These are phyloP conservation scores for Cossypha heuglini DNA, from an alignment of 2,797 vertebrate species.

Conservation along the genomic window DNA sequence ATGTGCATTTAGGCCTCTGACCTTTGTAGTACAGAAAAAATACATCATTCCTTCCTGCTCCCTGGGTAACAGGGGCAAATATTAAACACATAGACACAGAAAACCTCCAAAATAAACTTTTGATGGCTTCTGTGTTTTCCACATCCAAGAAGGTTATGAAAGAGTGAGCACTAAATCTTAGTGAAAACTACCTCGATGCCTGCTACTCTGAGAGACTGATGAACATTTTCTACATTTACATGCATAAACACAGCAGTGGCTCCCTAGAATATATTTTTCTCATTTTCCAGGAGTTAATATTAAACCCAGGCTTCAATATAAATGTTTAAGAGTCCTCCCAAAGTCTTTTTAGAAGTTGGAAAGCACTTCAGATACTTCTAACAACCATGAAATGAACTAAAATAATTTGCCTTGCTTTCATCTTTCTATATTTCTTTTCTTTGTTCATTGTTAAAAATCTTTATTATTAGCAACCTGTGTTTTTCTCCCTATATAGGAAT, in stretches of 20 bases:
- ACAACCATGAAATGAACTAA: background rate
- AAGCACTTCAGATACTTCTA: background rate
- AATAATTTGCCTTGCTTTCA: conserved; percentile 16
- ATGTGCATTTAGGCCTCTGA: background rate
- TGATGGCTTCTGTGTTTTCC: background rate
- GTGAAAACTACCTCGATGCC: background rate
- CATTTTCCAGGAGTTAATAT: background rate
- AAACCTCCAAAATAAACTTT: background rate
- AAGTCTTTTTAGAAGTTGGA: background rate
- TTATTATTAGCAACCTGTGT: background rate
- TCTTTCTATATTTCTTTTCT: conserved; percentile 14
- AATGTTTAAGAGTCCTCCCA: background rate
- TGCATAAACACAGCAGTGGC: background rate
- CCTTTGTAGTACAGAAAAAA: background rate
- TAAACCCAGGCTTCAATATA: background rate
- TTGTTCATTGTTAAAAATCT: conserved; percentile 1
- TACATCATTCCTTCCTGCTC: background rate
- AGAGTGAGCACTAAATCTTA: background rate
- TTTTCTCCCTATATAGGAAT: conserved; percentile 18
- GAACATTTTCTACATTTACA: background rate
- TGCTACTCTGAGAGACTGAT: background rate
- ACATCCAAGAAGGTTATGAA: background rate
- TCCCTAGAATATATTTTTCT: background rate
- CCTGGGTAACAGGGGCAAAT: background rate
- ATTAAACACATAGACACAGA: background rate